Base-by-base conservation (phyloP, 1,140 invertebrate genomes). In the Homarus americanus region DNA sequence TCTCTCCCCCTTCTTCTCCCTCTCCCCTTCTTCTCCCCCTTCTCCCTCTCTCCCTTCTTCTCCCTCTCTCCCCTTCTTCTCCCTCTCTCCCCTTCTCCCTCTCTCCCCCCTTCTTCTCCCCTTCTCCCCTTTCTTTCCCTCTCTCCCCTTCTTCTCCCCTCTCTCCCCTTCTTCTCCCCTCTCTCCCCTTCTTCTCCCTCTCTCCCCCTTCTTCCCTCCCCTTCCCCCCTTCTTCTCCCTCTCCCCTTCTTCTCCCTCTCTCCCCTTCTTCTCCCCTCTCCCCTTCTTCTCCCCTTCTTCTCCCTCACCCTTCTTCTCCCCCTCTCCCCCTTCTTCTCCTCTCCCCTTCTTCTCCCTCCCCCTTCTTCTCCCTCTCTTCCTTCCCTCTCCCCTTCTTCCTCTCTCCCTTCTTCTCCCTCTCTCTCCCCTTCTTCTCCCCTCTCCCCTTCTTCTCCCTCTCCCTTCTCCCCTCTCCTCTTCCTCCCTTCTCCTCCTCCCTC, bases 71-170 rank as follows among this genome's bases (percentile, higher is more conserved):
- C 44, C 12, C 44, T 49, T 12, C 12, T 12, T 12, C 44, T 49
- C 44, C 12, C 5, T 49, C 12, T 7, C 4, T 10, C 0, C 44
- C 9, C 9, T 9, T 49, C 9, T 49, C 44, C 17, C 9, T 17
- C 9, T 9, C 44, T 10, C 17, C 44, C 44, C 2, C 44, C 0
- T 17, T 72, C 66, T 72, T n/a, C 32, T 40, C 73, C 34, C 73
- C 17, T 32, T 75, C 73, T 32, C 73, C 34, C 73, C 17, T 32
- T 75, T 32, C n/a, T 75, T 32, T 75, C 73, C 17, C 73, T 75
- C 73, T 32, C 73, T 58, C 53, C 10, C 53, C 24, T 24, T 12
- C 53, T 58, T 24, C 24, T 24, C 24, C 24, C 10, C n/a, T n/a
- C 53, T 69, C 66, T 28, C 66, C 32, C 5, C 24, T 34, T 69